Evolutionary conservation across 1,140 invertebrate species (phyloP).

Genomic region (Lepidurus apus): DNA sequence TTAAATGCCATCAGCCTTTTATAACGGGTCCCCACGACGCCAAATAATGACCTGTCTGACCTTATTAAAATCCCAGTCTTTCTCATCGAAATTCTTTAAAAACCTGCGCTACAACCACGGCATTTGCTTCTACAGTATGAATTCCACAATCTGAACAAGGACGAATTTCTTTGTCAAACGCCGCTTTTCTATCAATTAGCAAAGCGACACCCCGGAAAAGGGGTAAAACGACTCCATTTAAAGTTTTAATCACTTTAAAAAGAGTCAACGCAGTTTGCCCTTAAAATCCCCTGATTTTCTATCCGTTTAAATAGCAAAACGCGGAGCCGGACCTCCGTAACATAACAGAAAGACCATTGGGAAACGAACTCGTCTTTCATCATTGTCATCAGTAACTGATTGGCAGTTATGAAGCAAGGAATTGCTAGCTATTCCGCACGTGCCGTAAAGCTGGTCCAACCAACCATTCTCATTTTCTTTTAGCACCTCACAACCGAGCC

Average conservation of each 20-base stretch:
- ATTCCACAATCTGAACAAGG: neutral
- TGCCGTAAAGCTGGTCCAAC: neutral
- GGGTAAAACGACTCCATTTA: conserved; percentile 8
- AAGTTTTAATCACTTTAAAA: neutral
- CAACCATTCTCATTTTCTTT: neutral
- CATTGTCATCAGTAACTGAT: conserved; percentile 1
- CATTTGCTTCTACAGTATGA: neutral
- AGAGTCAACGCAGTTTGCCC: too few species aligned
- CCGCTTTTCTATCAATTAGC: neutral
- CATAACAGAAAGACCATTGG: neutral
- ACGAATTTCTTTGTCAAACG: neutral
- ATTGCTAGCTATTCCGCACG: conserved; percentile 13
- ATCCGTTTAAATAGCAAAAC: too few species aligned
- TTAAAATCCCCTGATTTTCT: too few species aligned
- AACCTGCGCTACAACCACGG: neutral
- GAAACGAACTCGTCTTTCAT: neutral
- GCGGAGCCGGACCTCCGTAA: too few species aligned
- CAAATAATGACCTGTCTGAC: neutral
- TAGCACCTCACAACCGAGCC: neutral
- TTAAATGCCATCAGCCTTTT: conserved; percentile 11
- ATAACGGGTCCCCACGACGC: neutral
- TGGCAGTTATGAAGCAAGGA: neutral
- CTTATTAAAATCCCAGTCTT: conserved; percentile 1
- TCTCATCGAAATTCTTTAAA: neutral
- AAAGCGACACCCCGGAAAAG: conserved; percentile 9